phyloP scores from a whole-genome alignment of 2,888 invertebrate species.

The Nymphalis polychloros region DNA sequence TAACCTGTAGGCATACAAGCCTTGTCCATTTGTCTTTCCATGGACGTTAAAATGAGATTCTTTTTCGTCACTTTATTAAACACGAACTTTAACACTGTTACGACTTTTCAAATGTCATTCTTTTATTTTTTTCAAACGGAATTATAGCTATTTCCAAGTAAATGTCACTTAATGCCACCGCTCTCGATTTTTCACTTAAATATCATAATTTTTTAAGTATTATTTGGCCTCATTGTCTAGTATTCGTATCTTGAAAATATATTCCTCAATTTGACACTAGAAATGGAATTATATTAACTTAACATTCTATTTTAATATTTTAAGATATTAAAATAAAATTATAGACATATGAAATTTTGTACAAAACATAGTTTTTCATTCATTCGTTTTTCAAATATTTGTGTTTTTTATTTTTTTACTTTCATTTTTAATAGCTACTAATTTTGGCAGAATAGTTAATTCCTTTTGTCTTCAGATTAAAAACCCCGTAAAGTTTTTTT shows the following conservation, averaged over 20 bases:
- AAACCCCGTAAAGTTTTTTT: not conserved
- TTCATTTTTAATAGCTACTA: too few relatives aligned
- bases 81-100: not conserved
- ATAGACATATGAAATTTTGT: too few relatives aligned
- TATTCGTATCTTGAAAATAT: not conserved
- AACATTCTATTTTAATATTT: too few relatives aligned
- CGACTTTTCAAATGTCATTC: not conserved
- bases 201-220: not conserved
- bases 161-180: conserved; percentile 12
- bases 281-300: not conserved
- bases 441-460: too few relatives aligned
- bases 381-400: too few relatives aligned
- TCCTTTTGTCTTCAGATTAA: too few relatives aligned
- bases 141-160: not conserved
- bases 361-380: too few relatives aligned
- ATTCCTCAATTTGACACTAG: not conserved
- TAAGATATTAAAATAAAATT: too few relatives aligned
- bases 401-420: too few relatives aligned
- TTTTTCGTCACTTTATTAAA: too few relatives aligned
- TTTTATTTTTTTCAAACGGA: not conserved
- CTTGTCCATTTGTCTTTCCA: too few relatives aligned
- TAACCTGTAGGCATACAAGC: not conserved
- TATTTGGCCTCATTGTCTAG: not conserved
- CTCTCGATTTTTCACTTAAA: not conserved
- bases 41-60: too few relatives aligned